Base-by-base conservation (phyloP, 2,888 invertebrate species). In the Drosophila dives region DNA sequence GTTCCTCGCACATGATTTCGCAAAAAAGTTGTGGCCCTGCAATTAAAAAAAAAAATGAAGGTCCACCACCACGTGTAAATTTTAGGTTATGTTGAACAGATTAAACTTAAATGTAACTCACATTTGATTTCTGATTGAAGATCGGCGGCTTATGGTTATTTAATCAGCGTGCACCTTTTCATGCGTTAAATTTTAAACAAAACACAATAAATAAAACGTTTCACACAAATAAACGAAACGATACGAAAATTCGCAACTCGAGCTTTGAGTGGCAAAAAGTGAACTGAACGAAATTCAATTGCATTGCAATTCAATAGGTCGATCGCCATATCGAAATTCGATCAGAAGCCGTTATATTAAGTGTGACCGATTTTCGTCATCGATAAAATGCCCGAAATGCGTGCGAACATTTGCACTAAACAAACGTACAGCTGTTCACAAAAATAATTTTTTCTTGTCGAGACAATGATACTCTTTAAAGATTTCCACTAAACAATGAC, bases 261-360 rank as follows among this genome's bases (percentile, higher is more conserved):
- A 58, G 55, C 63, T 65, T 62, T 59, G 53, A 51, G 72, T 48
- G 72, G 81, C 84, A 56, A 67, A 80, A 83, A 76, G 45, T 63
- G 58, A 89, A 84, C 71, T 81, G 89, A 78, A 67, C 78, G 84
- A 78, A 45, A 10, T 32, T 10, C 49, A 73, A 64, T 36, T 64
- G 38, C 36, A 67, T 12, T 8, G 3, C 6, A 58, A 5, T 73
- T 26, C 10, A 51, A 53, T 55, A 32, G n/a, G 11, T 59, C 11
- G 17, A n/a, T 62, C 23, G 62, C 72, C 56, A 64, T 40, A 62
- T 53, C 64, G 64, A 72, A 67, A 49, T 67, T 77, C 66, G 72
- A 53, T 38, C 40, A 59, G 50, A 23, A 50, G 45, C 77, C 80
- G 77, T 72, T 78, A 80, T 32, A 40, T 29, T 0, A 10, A 48